phyloP scores from a whole-genome alignment of 2,888 invertebrate genomes.

The Mythimna ferrago region DNA sequence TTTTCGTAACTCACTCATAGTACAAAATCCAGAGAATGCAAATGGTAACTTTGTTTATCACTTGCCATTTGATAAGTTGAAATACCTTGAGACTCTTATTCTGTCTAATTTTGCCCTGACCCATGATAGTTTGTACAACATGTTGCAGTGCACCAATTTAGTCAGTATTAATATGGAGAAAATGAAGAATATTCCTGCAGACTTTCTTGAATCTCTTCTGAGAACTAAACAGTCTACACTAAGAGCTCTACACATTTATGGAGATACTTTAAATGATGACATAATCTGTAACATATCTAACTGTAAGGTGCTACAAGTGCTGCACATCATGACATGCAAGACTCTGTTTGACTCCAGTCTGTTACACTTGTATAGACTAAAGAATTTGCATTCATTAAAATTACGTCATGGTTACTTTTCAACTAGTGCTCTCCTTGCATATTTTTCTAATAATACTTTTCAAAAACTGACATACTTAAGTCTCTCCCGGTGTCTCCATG shows the following conservation, averaged over 20 bases:
- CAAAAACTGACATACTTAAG: slow-evolving; percentile 86
- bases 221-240: slow-evolving; percentile 83
- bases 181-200: slow-evolving; percentile 89
- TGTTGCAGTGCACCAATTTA: slow-evolving; percentile 87
- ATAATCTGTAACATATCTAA: slow-evolving; percentile 85
- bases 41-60: slow-evolving; percentile 88
- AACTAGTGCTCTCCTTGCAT: slow-evolving; percentile 85
- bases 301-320: slow-evolving; percentile 83
- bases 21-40: slow-evolving; percentile 84
- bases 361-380: slow-evolving; percentile 84
- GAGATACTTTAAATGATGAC: slow-evolving; percentile 88
- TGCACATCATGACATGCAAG: slow-evolving; percentile 89
- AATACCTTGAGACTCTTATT: slow-evolving; percentile 84
- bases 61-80: slow-evolving; percentile 87
- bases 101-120: slow-evolving; percentile 89
- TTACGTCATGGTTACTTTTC: slow-evolving; percentile 89
- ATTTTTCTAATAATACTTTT: slow-evolving; percentile 88
- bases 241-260: slow-evolving; percentile 87
- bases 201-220: slow-evolving; percentile 86
- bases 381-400: slow-evolving; percentile 86
- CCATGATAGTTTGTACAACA: slow-evolving; percentile 85
- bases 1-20: slow-evolving; percentile 88
- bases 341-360: slow-evolving; percentile 89
- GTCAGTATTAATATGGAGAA: slow-evolving; percentile 89
- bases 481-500: slow-evolving; percentile 87